Evolutionary conservation across 2,888 invertebrate species (phyloP), one percentile per base, ranked within the genome.

Genomic region (Eremobia ochroleuca): DNA sequence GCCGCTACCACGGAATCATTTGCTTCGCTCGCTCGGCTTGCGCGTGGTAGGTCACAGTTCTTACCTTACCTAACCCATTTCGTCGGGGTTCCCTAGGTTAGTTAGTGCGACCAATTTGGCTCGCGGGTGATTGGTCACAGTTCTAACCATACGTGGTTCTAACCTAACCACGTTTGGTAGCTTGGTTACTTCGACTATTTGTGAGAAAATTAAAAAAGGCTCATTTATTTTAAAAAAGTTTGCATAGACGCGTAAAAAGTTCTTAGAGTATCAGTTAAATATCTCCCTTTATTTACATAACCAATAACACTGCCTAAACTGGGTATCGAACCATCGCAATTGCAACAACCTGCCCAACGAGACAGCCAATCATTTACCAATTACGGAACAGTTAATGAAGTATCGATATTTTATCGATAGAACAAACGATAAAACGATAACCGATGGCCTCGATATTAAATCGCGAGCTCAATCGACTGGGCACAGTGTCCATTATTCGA

Each of bases 401-500:
- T 69, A 69, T 72, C 43, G 59, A 85, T 78, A 62, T 82, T 85
- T 77, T 73, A 78, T 79, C 80, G 65, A 77, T 77, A 71, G 75
- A 73, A 86, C 79, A 75, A 86, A 67, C 69, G 61, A 73, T 75
- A 76, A 66, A 73, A 77, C 77, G 40, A 68, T 80, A 80, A 71
- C 55, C 46, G 79, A 59, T 65, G 61, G 28, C 55, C 66, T 64
- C 73, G 62, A 82, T 78, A 73, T 77, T 70, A 76, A 85, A 79
- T 70, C 58, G 72, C 18, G 59, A 58, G 55, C 43, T 86, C 64
- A 58, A 86, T 79, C 67, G 86, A 81, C 72, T 79, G 82, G 75
- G 67, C 71, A 74, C 72, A 71, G 65, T 69, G 74, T 69, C 80
- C 76, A 82, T 85, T 81, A 87, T 68, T 76, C 82, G 86, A 86